phyloP scores from a whole-genome alignment of 1,140 invertebrate species.

The Chironomus tepperi region DNA sequence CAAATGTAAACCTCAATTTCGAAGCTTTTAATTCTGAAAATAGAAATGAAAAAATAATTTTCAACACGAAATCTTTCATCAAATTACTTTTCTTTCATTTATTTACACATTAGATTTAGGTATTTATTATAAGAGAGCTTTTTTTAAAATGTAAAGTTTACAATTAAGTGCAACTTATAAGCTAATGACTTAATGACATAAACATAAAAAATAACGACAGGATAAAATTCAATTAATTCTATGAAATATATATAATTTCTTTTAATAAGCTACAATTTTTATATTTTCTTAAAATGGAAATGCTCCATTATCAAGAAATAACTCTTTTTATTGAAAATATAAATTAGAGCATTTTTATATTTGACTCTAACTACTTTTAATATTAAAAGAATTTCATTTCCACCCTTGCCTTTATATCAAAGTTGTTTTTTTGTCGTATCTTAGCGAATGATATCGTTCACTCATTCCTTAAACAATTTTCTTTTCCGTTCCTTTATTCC shows the following conservation, averaged over 20 bases:
- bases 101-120: too few species aligned
- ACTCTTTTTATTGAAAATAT: too few species aligned
- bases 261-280: neutral
- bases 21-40: neutral
- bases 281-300: too few species aligned
- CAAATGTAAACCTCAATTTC: neutral
- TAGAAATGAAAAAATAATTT: neutral
- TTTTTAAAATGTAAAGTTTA: too few species aligned
- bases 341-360: neutral
- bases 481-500: neutral
- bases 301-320: too few species aligned
- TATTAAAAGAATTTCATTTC: neutral
- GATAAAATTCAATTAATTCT: neutral
- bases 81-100: neutral
- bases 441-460: constrained; percentile 1
- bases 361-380: neutral
- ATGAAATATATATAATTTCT: neutral
- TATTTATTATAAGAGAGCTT: too few species aligned
- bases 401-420: neutral
- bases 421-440: neutral
- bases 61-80: neutral
- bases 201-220: neutral
- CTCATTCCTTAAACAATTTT: constrained; percentile 19
- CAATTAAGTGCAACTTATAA: neutral
- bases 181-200: neutral